Evolutionary conservation across 2,888 invertebrate genomes (phyloP), one percentile per base, ranked within the genome.

Genomic region (Halictus quadricinctus): DNA sequence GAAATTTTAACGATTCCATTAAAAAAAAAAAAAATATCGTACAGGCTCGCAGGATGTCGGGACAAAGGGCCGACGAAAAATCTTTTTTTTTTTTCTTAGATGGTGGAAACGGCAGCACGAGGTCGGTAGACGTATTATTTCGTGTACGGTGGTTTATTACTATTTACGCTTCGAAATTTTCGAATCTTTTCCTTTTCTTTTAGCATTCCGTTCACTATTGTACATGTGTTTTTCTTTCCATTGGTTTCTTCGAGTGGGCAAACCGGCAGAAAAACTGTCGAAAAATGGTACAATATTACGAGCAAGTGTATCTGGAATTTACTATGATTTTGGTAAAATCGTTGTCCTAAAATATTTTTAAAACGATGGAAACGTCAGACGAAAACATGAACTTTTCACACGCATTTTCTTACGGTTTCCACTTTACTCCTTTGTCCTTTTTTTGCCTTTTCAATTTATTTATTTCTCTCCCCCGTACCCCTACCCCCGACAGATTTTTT

Each of bases 351-450:
- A 25, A 48, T 70, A 72, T 48, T 43, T 7, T 41, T 48, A 21
- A 46, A 74, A 73, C 18, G 58, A 21, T 58, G 36, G n/a, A 46
- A 50, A 70, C 43, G 29, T 25, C 43, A 58, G 58, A 66, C 54
- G 46, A 81, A 41, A 43, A 81, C n/a, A n/a, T 13, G 29, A 4
- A 64, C 64, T 64, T n/a, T 50, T 50, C 64, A 25, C 64, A 64
- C 29, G 13, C 18, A 15, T 66, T 66, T 66, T 29, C 66, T 15
- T 66, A 8, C 36, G 13, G 36, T 18, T 66, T 29, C 15, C 29
- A 66, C 66, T 18, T 66, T 36, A 18, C 25, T 60, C 13, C 25
- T 25, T 60, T 25, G 12, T 25, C 25, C 60, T 25, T 25, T 25
- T 25, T n/a, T 60, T 25, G 5, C 13, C 12, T 13, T 25, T 6